Conservation (phyloP, 2,888 invertebrate genomes). For the Nesidiocoris tenuis region DNA sequence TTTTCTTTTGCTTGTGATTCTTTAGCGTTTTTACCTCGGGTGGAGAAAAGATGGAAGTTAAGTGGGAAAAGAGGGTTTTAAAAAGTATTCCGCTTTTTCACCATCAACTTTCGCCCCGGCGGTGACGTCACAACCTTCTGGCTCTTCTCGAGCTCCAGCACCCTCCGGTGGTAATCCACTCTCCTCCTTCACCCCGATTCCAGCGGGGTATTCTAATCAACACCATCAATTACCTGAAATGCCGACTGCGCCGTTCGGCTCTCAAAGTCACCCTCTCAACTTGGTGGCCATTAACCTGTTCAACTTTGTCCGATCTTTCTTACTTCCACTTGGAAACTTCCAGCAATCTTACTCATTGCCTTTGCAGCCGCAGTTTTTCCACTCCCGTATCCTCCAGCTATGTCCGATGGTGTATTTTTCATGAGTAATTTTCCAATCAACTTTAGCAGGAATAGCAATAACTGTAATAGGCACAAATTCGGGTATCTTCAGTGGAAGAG, state of each 20-base stretch:
- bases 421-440: no score
- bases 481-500: no score
- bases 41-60: not conserved
- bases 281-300: constrained; percentile 32
- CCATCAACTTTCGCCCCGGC: not conserved
- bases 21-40: not conserved
- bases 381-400: no score
- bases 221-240: constrained; percentile 41
- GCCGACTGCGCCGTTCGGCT: constrained; percentile 9
- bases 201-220: constrained; percentile 36
- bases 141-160: not conserved
- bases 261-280: not conserved
- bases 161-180: not conserved
- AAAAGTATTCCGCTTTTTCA: not conserved
- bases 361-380: not conserved
- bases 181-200: constrained; percentile 1
- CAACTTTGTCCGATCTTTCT: constrained; percentile 36
- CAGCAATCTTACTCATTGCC: not conserved
- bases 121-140: not conserved
- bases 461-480: no score
- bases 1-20: not conserved
- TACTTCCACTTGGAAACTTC: constrained; percentile 7
- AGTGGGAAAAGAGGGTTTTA: not conserved
- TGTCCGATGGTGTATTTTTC: no score
- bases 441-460: no score